Conservation (phyloP, 2,888 invertebrate species). For the Cataglyphis rosenhaueri region DNA sequence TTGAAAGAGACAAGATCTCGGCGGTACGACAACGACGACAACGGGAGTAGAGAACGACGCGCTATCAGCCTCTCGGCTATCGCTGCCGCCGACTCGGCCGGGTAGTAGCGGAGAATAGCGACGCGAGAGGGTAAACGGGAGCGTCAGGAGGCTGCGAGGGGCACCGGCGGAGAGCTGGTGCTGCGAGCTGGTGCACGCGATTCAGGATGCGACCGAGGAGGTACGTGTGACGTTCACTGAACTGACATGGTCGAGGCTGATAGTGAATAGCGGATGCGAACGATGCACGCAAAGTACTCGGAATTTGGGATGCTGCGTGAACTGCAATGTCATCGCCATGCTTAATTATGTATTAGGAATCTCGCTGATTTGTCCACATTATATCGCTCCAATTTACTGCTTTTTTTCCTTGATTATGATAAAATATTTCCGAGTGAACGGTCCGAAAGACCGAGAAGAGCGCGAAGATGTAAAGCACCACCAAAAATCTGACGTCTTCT, state of each 20-base stretch:
- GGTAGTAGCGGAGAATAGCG: slow-evolving; percentile 55
- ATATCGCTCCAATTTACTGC: background rate
- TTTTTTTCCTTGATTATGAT: background rate
- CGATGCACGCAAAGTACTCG: background rate
- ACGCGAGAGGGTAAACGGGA: slow-evolving; percentile 63
- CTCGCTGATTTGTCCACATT: background rate
- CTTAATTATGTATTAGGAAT: background rate
- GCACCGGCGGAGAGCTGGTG: slow-evolving; percentile 53
- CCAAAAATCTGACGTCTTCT: background rate
- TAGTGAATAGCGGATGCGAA: slow-evolving; percentile 66
- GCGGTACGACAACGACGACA: background rate
- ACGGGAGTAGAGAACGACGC: slow-evolving; percentile 13
- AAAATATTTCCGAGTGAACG: background rate
- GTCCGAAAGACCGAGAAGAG: background rate
- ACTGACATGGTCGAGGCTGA: slow-evolving; percentile 75
- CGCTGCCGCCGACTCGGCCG: slow-evolving; percentile 7
- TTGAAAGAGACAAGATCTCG: background rate
- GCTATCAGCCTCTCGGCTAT: slow-evolving; percentile 18
- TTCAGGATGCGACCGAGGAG: slow-evolving; percentile 79
- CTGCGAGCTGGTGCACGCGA: slow-evolving; percentile 59
- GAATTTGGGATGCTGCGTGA: slow-evolving; percentile 60
- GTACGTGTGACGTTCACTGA: slow-evolving; percentile 72
- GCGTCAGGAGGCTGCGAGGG: slow-evolving; percentile 53
- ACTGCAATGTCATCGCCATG: slow-evolving; percentile 15
- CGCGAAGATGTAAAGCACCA: background rate